A percentile compares a stretch with the other conserved stretches of the same genome.
These are phyloP conservation scores for Telmatochromis bifrenatus DNA, from an alignment of 2,113 vertebrate species.

Conservation along the genomic window DNA sequence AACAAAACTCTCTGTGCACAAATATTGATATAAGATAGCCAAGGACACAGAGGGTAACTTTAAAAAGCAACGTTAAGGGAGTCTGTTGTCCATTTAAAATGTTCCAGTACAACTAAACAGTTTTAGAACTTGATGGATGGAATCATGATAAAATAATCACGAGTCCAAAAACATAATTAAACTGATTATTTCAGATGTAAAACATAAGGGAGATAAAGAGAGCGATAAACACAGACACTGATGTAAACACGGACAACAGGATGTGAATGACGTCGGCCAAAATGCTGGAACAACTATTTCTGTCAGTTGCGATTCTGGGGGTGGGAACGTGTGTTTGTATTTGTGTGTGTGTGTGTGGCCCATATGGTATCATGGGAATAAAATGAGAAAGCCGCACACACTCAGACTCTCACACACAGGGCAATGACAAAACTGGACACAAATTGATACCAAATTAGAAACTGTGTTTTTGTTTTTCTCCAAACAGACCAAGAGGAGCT, in stretches of 20 bases:
- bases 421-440: constrained; percentile 29
- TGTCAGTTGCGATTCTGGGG: constrained; percentile 7
- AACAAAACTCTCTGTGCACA: background rate
- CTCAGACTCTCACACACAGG: constrained; percentile 4
- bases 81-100: background rate
- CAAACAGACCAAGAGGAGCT: constrained; percentile 14
- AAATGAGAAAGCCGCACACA: background rate
- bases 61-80: background rate
- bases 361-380: constrained; percentile 46
- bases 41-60: background rate
- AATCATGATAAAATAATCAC: background rate
- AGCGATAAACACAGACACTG: background rate
- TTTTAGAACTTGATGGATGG: background rate
- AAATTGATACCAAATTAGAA: constrained; percentile 47
- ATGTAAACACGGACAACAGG: constrained; percentile 16
- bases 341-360: background rate
- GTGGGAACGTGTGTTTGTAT: background rate
- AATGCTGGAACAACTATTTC: constrained; percentile 47
- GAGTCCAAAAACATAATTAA: background rate
- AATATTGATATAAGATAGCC: background rate
- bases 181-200: background rate
- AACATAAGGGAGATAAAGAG: background rate
- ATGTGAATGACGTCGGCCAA: constrained; percentile 6
- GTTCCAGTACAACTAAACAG: background rate
- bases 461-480: background rate